Conservation (phyloP, 2,113 vertebrate genomes). For the Melierax canorus region DNA sequence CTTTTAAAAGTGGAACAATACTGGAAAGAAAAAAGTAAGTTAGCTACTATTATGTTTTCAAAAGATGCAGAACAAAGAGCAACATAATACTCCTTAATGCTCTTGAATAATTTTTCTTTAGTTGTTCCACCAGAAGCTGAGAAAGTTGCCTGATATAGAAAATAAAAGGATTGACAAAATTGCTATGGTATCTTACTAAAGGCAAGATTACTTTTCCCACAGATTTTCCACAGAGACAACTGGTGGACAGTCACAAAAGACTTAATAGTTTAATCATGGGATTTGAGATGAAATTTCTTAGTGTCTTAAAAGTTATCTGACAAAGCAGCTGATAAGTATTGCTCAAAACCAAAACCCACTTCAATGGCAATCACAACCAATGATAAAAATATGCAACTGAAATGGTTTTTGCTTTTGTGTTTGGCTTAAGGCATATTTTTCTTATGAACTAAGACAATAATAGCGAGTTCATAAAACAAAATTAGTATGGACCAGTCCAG, state of each 20-base stretch:
- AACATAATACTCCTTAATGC: not conserved
- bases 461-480: slow-evolving; percentile 40
- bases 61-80: not conserved
- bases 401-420: slow-evolving; percentile 19
- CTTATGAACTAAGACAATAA: slow-evolving; percentile 56
- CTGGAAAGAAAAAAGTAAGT: slow-evolving; percentile 66
- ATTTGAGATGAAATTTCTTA: not conserved
- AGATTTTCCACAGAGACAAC: not conserved
- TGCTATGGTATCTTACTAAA: not conserved
- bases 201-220: not conserved
- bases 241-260: not conserved
- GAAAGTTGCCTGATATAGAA: not conserved
- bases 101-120: not conserved
- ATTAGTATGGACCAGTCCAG: slow-evolving; percentile 42
- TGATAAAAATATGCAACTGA: not conserved
- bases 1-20: slow-evolving; percentile 91
- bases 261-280: not conserved
- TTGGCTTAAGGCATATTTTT: slow-evolving; percentile 61
- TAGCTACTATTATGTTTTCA: not conserved
- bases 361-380: not conserved
- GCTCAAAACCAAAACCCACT: not conserved
- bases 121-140: not conserved
- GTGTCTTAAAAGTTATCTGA: not conserved
- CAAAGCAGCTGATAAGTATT: not conserved
- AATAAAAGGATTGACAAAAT: not conserved